Conservation (phyloP, 2,113 vertebrate genomes). For the Carassius auratus region DNA sequence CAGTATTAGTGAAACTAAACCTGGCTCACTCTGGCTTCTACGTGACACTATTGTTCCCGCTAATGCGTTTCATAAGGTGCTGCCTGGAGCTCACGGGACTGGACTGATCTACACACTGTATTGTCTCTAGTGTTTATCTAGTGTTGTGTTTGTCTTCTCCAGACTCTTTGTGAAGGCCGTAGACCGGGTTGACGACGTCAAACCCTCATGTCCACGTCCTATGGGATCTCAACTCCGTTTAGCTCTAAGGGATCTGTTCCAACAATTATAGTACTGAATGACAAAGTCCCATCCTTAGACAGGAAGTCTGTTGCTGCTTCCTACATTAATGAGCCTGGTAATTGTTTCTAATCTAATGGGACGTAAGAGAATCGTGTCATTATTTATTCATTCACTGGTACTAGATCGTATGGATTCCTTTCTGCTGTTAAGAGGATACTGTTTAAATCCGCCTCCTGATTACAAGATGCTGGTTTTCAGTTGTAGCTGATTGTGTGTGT, state of each 20-base stretch:
- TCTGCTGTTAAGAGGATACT: neutral
- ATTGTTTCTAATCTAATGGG: slow-evolving; percentile 8
- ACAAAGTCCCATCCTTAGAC: neutral
- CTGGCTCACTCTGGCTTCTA: neutral
- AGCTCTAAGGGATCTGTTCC: neutral
- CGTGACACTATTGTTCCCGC: neutral
- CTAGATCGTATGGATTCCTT: neutral
- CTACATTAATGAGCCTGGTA: neutral
- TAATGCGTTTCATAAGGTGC: neutral
- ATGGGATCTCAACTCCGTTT: neutral
- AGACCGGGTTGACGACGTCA: neutral
- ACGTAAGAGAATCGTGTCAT: neutral
- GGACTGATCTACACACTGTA: neutral
- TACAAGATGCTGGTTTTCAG: slow-evolving; percentile 6
- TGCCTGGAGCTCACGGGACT: neutral
- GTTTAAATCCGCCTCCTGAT: neutral
- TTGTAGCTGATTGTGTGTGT: neutral
- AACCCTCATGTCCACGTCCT: neutral
- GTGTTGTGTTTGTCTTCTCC: slow-evolving; percentile 1
- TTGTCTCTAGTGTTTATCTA: too few relatives aligned
- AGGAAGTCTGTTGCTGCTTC: neutral
- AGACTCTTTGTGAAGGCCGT: neutral
- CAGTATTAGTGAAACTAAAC: neutral
- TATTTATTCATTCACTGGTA: neutral
- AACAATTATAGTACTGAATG: neutral